Base-by-base conservation (phyloP, 1,140 invertebrate genomes). In the Aplysia californica region DNA sequence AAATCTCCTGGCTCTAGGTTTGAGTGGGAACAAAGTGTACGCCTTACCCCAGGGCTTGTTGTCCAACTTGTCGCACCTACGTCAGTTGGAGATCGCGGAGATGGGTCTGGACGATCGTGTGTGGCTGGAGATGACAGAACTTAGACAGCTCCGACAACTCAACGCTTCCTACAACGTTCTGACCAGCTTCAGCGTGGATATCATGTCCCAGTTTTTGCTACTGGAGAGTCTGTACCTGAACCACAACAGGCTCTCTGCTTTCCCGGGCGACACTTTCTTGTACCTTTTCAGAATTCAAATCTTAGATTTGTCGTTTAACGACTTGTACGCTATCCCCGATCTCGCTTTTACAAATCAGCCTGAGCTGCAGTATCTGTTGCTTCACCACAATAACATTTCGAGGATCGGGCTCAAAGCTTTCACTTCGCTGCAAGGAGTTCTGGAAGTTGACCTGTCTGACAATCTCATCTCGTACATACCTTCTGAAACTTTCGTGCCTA, bases 261-360 rank as follows among this genome's bases (percentile, higher is more conserved):
- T 82, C 4, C 61, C 68, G 29, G 76, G 61, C 29, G 70, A 77
- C 21, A 55, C 73, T 10, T 80, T 82, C 56, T 56, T 67, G 33
- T 58, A 70, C 23, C 78, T 80, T 39, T 36, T 66, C 6, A 50
- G 59, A 6, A 72, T 79, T 4, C 35, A 58, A 23, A 50, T 50
- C 0, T 73, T 82, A 33, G 75, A 79, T 75, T 38, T 82, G 20
- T 77, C 80, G 2, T 68, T 67, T 38, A 82, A 82, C 58, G 59
- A 74, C 21, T 65, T 82, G 20, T 33, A 31, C 18, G 23, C 65
- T 21, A 56, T 82, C 2, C 74, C 74, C 1, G 38, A 59, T 18
- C 65, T 73, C 33, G 70, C 75, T 2, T 79, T 82, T 26, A 65
- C 61, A 23, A 72, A 58, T 58, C 68, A 76, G 6, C 36, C 41